Evolutionary conservation across 2,888 invertebrate species (phyloP).

Genomic region (Dryobota labecula): DNA sequence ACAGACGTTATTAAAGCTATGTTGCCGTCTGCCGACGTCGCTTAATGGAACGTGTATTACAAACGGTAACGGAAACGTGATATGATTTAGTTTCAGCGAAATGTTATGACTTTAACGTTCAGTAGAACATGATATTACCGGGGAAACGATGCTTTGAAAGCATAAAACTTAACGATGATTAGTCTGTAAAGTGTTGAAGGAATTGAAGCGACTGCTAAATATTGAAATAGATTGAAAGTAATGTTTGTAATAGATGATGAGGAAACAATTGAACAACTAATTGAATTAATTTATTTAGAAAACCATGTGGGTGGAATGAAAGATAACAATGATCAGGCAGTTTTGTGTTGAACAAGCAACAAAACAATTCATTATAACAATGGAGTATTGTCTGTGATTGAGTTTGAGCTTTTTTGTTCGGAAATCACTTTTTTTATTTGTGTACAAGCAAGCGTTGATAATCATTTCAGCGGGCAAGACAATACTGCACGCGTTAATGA

Average conservation of each 20-base stretch:
- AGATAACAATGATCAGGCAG: slow-evolving; percentile 81
- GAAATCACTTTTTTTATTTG: slow-evolving; percentile 78
- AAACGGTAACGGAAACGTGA: slow-evolving; percentile 82
- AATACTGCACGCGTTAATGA: slow-evolving; percentile 68
- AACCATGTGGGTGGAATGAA: slow-evolving; percentile 85
- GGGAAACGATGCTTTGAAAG: slow-evolving; percentile 53
- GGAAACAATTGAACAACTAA: slow-evolving; percentile 63
- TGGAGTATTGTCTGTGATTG: slow-evolving; percentile 85
- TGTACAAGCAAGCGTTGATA: slow-evolving; percentile 66
- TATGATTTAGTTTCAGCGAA: slow-evolving; percentile 81
- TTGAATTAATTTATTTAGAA: slow-evolving; percentile 75
- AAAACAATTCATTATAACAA: slow-evolving; percentile 86
- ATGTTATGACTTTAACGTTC: slow-evolving; percentile 75
- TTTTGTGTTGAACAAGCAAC: slow-evolving; percentile 81
- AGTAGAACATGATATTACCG: slow-evolving; percentile 72
- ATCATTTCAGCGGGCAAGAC: slow-evolving; percentile 75
- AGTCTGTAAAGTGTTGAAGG: slow-evolving; percentile 34
- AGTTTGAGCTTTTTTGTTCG: slow-evolving; percentile 77
- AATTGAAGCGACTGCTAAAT: slow-evolving; percentile 37
- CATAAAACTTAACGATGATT: slow-evolving; percentile 58
- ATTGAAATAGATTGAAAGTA: slow-evolving; percentile 44
- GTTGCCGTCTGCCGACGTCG: slow-evolving; percentile 77
- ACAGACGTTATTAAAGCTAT: slow-evolving; percentile 80
- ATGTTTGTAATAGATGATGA: slow-evolving; percentile 45
- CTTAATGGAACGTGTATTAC: slow-evolving; percentile 81